Percentiles rank a stretch among this genome's conserved stretches.
phyloP scores from a whole-genome alignment of 1,140 invertebrate species.

The Sitodiplosis mosellana region DNA sequence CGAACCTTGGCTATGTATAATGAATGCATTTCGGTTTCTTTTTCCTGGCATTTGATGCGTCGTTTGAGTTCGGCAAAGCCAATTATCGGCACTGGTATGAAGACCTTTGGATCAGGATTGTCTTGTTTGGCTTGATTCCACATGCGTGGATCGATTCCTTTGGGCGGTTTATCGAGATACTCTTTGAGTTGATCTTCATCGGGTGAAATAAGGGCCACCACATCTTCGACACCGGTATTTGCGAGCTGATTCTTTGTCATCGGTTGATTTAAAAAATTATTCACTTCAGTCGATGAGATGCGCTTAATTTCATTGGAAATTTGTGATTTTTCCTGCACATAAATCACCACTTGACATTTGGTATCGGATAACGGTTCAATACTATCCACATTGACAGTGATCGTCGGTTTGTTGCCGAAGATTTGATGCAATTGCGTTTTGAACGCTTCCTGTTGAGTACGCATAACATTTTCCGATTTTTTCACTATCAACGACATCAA shows the following conservation, averaged over 20 bases:
- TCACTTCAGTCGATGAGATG: conserved; percentile 54
- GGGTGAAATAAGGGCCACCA: conserved; percentile 41
- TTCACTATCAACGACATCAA: conserved; percentile 66
- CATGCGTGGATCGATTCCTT: conserved; percentile 54
- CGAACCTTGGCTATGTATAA: conserved; percentile 55
- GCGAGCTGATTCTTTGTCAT: conserved; percentile 47
- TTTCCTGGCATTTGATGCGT: conserved; percentile 62
- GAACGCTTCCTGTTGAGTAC: conserved; percentile 29
- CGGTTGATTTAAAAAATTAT: conserved; percentile 43
- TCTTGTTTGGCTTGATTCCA: conserved; percentile 85
- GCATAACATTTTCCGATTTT: conserved; percentile 30
- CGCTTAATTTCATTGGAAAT: conserved; percentile 40
- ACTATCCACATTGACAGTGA: conserved; percentile 56
- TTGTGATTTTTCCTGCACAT: conserved; percentile 54
- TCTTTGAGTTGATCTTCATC: conserved; percentile 62
- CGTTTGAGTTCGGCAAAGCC: conserved; percentile 66
- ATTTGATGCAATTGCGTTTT: conserved; percentile 44
- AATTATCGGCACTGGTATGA: conserved; percentile 82
- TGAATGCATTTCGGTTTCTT: conserved; percentile 60
- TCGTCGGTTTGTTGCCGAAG: conserved; percentile 67
- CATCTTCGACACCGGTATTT: conserved; percentile 41
- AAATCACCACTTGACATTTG: conserved; percentile 62
- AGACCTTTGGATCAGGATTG: conserved; percentile 75
- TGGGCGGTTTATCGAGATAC: conserved; percentile 73
- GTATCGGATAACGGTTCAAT: conserved; percentile 53